Conservation (phyloP, 2,888 invertebrate genomes). For the Uropetala carovei region DNA sequence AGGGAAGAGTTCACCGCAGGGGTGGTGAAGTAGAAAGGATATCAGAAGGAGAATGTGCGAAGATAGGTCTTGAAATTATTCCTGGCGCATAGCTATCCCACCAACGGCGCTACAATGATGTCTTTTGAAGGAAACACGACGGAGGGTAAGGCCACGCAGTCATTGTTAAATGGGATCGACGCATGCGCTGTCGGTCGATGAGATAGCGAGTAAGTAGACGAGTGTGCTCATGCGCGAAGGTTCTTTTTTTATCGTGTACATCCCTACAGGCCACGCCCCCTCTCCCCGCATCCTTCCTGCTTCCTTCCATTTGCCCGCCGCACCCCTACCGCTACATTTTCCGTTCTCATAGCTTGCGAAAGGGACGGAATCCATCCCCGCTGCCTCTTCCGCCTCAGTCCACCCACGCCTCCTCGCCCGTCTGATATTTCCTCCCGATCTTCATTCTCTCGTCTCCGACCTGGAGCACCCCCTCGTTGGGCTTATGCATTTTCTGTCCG, state of each 20-base stretch:
- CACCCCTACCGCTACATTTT: neutral
- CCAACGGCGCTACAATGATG: neutral
- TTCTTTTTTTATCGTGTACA: neutral
- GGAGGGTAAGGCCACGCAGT: neutral
- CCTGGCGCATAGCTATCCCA: neutral
- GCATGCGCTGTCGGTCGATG: neutral
- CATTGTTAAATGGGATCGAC: neutral
- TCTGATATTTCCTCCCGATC: no score
- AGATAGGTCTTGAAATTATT: no score
- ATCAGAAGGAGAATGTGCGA: no score
- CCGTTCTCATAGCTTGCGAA: neutral
- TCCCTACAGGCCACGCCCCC: constrained; percentile 21
- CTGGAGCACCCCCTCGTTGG: neutral
- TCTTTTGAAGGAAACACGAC: neutral
- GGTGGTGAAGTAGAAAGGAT: no score
- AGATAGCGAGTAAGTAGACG: neutral
- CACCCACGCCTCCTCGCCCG: neutral
- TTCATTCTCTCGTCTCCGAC: neutral
- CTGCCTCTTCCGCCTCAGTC: neutral
- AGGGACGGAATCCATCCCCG: neutral
- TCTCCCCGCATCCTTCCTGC: neutral
- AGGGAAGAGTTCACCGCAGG: no score
- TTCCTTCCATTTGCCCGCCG: no score
- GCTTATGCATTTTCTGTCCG: neutral
- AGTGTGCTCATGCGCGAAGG: neutral